Base-by-base conservation (phyloP, 2,888 invertebrate species). In the Saturnia pavonia region DNA sequence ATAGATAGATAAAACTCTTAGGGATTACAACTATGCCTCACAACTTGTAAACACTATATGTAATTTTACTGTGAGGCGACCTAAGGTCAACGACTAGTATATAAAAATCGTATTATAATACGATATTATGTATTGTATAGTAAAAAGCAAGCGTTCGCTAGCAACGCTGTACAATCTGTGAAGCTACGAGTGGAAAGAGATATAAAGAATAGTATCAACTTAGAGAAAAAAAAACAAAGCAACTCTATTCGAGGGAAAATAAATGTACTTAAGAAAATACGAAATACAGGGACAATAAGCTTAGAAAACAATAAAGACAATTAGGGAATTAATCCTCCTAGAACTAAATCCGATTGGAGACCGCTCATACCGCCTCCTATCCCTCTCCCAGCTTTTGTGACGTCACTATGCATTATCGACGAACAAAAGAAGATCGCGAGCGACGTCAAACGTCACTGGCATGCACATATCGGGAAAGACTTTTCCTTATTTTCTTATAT, bases 381-480 rank as follows among this genome's bases (percentile, higher is more conserved):
- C n/a, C 22, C 54, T 0, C 54, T 27, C 65, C 65, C 65, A 8
- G n/a, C 65, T 40, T 40, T n/a, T 65, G 70, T 77, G 74, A 82
- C 82, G 83, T 87, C 87, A 82, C 78, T 76, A 72, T 80, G 80
- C 81, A 81, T 87, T 86, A 86, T 82, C 77, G 78, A 78, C 79
- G 81, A 83, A 87, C 85, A 88, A 88, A 87, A 87, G 88, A 85
- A 77, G 82, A 86, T 85, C 82, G 81, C 81, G 78, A 75, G 71
- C 82, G 87, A 87, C 88, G 82, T 83, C 82, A 82, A 78, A 82
- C 80, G 86, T 87, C 87, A 86, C 83, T 80, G 76, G 73, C 87
- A 87, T 77, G 75, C 77, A 75, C 74, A 77, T 79, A 72, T 76
- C 75, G 77, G 79, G 73, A 76, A 68, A 60, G 72, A 74, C 75